A percentile compares a stretch with the other conserved stretches of the same genome.
Evolutionary conservation across 2,888 invertebrate species (phyloP).

Genomic region (Apoderus coryli): DNA sequence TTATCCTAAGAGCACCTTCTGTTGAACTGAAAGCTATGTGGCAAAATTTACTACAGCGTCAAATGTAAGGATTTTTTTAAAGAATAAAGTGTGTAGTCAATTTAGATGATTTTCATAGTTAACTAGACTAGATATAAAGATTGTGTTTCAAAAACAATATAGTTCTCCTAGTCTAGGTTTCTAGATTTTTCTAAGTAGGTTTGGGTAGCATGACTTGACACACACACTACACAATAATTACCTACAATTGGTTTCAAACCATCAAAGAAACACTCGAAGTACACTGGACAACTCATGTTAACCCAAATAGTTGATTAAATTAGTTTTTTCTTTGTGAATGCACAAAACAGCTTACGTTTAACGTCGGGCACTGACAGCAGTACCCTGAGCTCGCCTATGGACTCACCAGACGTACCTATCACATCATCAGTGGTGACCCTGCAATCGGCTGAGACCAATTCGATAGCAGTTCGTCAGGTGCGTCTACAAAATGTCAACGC

Average conservation of each 20-base stretch:
- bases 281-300: too few species aligned
- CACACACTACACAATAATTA: too few species aligned
- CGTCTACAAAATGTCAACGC: constrained; percentile 20
- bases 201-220: too few species aligned
- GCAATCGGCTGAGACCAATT: constrained; percentile 46
- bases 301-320: too few species aligned
- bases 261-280: too few species aligned
- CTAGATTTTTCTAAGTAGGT: background rate
- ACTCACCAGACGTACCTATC: constrained; percentile 60
- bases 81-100: too few species aligned
- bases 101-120: too few species aligned
- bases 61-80: constrained; percentile 49
- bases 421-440: constrained; percentile 51
- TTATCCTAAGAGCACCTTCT: constrained; percentile 66
- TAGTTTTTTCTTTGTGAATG: too few species aligned
- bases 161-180: too few species aligned
- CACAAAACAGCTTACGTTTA: constrained; percentile 63
- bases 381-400: constrained; percentile 67
- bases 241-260: too few species aligned
- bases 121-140: constrained; percentile 8
- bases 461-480: constrained; percentile 34
- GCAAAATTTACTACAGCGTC: constrained; percentile 76
- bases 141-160: too few species aligned
- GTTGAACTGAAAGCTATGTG: constrained; percentile 78
- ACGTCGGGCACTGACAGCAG: constrained; percentile 68